These are phyloP conservation scores for Lagopus muta DNA, from an alignment of 2,113 vertebrate genomes.

Conservation along the genomic window DNA sequence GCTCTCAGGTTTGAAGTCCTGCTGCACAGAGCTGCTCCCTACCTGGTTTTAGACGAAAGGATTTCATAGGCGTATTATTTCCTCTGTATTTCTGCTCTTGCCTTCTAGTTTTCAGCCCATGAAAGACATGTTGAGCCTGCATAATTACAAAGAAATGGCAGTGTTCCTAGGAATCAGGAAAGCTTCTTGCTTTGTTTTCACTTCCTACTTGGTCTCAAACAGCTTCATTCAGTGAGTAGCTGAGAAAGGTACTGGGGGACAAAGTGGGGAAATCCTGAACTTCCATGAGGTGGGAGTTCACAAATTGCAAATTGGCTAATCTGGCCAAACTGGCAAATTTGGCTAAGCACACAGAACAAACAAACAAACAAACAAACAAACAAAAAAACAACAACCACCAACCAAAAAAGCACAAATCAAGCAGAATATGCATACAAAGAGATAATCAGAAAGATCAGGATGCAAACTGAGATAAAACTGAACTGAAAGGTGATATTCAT, in stretches of 20 bases:
- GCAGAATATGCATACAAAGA: neutral
- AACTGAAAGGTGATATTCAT: neutral
- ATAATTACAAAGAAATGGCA: neutral
- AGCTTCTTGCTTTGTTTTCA: neutral
- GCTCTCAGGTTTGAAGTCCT: neutral
- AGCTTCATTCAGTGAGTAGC: neutral
- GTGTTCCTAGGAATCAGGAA: neutral
- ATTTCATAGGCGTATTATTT: fast-evolving
- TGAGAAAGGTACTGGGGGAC: neutral
- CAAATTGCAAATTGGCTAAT: neutral
- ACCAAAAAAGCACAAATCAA: too few species aligned
- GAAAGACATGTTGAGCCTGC: neutral
- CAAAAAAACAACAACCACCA: neutral
- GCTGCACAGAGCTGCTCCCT: neutral
- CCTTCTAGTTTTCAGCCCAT: neutral
- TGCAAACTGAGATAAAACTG: neutral
- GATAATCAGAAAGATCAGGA: neutral
- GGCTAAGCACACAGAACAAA: neutral
- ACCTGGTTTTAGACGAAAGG: neutral
- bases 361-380: neutral
- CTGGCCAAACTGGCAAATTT: neutral
- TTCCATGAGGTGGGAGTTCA: neutral
- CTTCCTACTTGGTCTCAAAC: neutral
- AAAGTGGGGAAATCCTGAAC: neutral
- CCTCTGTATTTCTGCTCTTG: neutral